These are phyloP conservation scores for Pachyrhynchus sulphureomaculatus DNA, from an alignment of 1,140 invertebrate genomes.

Conservation along the genomic window DNA sequence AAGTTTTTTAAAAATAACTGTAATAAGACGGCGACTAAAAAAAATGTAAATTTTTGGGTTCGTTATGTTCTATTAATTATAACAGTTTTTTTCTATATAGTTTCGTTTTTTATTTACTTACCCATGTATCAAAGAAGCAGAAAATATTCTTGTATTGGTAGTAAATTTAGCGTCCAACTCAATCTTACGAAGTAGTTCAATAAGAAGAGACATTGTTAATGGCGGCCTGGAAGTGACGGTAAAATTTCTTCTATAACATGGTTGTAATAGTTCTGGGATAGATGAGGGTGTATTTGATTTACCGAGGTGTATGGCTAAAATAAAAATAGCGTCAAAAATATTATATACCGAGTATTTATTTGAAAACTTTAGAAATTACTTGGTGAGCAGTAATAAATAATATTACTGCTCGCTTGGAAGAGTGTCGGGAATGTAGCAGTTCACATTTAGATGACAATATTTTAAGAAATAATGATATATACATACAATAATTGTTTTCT, in stretches of 20 bases:
- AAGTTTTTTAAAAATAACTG: too few species aligned
- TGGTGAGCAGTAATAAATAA: too few species aligned
- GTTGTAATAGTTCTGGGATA: slow-evolving; percentile 53
- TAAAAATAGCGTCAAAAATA: neutral
- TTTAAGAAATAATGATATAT: too few species aligned
- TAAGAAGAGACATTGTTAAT: slow-evolving; percentile 54
- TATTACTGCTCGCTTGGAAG: too few species aligned
- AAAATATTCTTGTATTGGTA: slow-evolving; percentile 55
- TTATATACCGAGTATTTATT: too few species aligned
- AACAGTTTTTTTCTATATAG: too few species aligned
- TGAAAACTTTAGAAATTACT: neutral
- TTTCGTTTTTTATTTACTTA: slow-evolving; percentile 41
- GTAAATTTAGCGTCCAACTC: slow-evolving; percentile 51
- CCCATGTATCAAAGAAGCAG: slow-evolving; percentile 58
- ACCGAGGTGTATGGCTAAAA: neutral
- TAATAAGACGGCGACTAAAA: too few species aligned
- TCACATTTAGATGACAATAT: too few species aligned
- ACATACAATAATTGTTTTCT: too few species aligned
- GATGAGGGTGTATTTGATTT: slow-evolving; percentile 43
- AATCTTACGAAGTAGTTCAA: slow-evolving; percentile 58
- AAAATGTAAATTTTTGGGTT: too few species aligned
- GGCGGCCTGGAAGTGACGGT: slow-evolving; percentile 49
- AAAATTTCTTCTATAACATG: slow-evolving; percentile 56
- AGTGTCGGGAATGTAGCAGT: too few species aligned
- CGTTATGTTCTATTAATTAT: too few species aligned